phyloP scores from a whole-genome alignment of 2,888 invertebrate genomes.

The Tuberolachnus salignus region DNA sequence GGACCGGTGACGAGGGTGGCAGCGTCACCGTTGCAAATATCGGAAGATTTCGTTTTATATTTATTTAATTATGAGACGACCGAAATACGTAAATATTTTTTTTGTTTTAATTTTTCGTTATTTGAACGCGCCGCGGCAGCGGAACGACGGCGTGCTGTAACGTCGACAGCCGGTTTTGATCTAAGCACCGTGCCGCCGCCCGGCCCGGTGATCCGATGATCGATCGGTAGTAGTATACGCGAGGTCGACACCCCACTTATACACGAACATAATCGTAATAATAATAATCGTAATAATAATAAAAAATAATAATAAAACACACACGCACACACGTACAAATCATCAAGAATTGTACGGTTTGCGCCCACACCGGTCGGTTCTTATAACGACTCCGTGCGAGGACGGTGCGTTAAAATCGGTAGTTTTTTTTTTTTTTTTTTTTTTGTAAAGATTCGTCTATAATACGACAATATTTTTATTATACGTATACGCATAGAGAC shows the following conservation, averaged over 20 bases:
- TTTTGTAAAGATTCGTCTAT: too few relatives aligned
- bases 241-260: conserved; percentile 45
- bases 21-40: background rate
- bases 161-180: conserved; percentile 40
- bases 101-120: background rate
- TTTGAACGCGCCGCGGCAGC: background rate
- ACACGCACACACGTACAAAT: background rate
- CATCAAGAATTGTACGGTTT: conserved; percentile 15
- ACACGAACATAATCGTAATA: background rate
- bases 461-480: background rate
- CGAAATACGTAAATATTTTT: too few relatives aligned
- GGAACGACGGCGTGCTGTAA: conserved; percentile 4
- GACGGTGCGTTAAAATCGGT: too few relatives aligned
- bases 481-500: too few relatives aligned
- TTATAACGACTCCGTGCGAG: too few relatives aligned
- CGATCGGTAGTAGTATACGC: conserved; percentile 36
- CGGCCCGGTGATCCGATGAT: conserved; percentile 39
- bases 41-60: background rate
- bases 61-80: too few relatives aligned
- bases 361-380: conserved; percentile 1
- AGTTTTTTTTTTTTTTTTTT: too few relatives aligned
- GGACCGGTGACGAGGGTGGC: too few relatives aligned
- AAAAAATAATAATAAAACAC: too few relatives aligned
- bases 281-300: too few relatives aligned
- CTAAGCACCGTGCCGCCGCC: conserved; percentile 4